phyloP scores from a whole-genome alignment of 2,797 vertebrate genomes.

The Tapirus indicus region DNA sequence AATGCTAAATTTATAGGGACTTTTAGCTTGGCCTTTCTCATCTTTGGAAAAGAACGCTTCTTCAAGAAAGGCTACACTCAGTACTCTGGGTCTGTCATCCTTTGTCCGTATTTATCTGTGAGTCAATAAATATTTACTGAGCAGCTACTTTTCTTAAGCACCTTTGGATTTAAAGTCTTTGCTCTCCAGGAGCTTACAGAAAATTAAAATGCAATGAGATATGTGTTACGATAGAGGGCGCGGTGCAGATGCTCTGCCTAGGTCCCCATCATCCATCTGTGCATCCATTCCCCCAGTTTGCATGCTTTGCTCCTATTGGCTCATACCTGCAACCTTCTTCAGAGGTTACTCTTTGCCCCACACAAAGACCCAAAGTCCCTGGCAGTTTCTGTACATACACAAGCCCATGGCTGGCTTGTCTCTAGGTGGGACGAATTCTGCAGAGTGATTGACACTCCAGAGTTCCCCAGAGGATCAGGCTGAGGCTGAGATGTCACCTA shows the following conservation, averaged over 20 bases:
- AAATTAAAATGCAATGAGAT: not conserved
- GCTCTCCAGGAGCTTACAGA: not conserved
- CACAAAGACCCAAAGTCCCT: not conserved
- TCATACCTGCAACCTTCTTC: not conserved
- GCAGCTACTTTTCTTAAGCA: not conserved
- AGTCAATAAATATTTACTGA: not conserved
- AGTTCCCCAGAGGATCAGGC: not conserved
- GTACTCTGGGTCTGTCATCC: not conserved
- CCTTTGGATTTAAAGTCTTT: not conserved
- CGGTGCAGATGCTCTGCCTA: not conserved
- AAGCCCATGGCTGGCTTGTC: not conserved
- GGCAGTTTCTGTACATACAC: not conserved
- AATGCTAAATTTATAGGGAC: not conserved
- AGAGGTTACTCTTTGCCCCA: not conserved
- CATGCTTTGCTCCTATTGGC: not conserved
- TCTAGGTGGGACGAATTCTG: not conserved
- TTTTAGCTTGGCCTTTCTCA: not conserved
- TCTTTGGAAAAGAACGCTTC: not conserved
- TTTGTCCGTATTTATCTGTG: not conserved
- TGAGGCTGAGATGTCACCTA: not conserved
- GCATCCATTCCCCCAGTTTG: too few species aligned
- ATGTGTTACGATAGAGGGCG: fast-evolving
- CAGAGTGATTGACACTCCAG: not conserved
- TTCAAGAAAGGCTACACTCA: fast-evolving
- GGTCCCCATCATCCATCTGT: not conserved